Conservation (phyloP, 2,113 vertebrate species). For the Nanorana parkeri region DNA sequence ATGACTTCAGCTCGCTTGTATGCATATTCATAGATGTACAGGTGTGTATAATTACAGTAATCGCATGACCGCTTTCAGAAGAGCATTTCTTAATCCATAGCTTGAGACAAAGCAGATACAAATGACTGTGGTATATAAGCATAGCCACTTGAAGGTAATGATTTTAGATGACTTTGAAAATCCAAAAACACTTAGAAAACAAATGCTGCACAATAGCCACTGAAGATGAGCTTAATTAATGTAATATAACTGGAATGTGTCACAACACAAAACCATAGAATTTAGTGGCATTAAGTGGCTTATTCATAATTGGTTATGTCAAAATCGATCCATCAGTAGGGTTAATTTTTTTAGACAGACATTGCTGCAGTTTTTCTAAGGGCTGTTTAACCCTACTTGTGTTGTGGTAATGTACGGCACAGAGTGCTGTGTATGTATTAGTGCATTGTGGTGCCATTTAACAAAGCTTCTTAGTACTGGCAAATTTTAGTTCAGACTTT, state of each 20-base stretch:
- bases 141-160: slow-evolving; percentile 22
- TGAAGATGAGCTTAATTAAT: background rate
- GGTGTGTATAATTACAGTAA: slow-evolving; percentile 53
- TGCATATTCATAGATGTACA: slow-evolving; percentile 49
- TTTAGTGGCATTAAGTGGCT: too few species aligned
- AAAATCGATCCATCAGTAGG: too few species aligned
- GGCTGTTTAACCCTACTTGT: too few species aligned
- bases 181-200: slow-evolving; percentile 9
- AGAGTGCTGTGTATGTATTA: too few species aligned
- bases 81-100: slow-evolving; percentile 37
- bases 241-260: background rate
- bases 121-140: slow-evolving; percentile 11
- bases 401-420: too few species aligned
- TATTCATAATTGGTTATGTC: too few species aligned
- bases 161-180: slow-evolving; percentile 16
- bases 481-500: too few species aligned
- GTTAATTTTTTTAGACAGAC: too few species aligned
- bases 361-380: too few species aligned
- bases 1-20: slow-evolving; percentile 1
- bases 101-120: slow-evolving; percentile 12
- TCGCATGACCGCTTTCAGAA: slow-evolving; percentile 22
- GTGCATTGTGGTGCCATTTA: too few species aligned
- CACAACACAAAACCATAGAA: background rate
- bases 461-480: too few species aligned
- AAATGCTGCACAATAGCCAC: background rate